phyloP scores from a whole-genome alignment of 2,113 vertebrate genomes.

The Saiga tatarica region DNA sequence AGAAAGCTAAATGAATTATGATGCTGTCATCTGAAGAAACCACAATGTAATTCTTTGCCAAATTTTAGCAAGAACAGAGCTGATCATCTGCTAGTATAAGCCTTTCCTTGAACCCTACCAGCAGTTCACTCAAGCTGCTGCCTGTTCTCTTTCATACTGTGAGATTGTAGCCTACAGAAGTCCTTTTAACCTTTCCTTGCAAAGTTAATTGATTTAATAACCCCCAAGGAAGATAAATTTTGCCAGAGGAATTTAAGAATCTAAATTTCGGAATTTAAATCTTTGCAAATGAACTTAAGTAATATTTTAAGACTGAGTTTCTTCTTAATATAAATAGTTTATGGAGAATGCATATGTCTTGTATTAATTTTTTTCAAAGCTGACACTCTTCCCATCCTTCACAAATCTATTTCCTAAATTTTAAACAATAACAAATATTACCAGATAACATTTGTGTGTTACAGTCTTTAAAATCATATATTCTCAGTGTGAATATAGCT shows the following conservation, averaged over 20 bases:
- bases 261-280: conserved; percentile 64
- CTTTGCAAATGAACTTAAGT: neutral
- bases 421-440: neutral
- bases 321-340: neutral
- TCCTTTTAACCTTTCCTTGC: conserved; percentile 65
- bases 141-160: conserved; percentile 33
- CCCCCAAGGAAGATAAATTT: conserved; percentile 48
- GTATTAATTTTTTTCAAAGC: conserved; percentile 31
- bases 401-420: neutral
- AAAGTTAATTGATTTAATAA: conserved; percentile 68
- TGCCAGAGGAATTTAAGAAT: conserved; percentile 63
- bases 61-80: conserved; percentile 64
- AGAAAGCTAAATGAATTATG: conserved; percentile 74
- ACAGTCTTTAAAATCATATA: neutral
- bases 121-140: neutral
- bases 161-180: conserved; percentile 47
- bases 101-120: conserved; percentile 52
- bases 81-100: conserved; percentile 59
- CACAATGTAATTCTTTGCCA: conserved; percentile 72
- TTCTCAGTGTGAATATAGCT: neutral
- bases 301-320: conserved; percentile 25
- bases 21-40: conserved; percentile 71
- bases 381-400: neutral
- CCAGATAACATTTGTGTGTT: neutral
- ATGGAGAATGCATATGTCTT: neutral